phyloP scores from a whole-genome alignment of 2,113 vertebrate genomes.

The Fregetta grallaria region DNA sequence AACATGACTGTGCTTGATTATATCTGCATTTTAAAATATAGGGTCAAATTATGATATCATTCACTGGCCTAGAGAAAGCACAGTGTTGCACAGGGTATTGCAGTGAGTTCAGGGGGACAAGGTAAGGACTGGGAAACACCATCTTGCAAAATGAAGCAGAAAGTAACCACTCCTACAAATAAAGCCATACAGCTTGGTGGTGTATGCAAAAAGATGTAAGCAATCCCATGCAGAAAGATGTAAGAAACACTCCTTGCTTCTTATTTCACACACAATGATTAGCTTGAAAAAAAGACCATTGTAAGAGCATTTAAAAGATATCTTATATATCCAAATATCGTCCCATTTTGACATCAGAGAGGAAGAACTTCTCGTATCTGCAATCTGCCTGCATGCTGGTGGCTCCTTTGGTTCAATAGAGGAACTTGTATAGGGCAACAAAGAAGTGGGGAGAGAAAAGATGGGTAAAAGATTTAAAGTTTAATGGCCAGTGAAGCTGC shows the following conservation, averaged over 20 bases:
- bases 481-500: neutral
- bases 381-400: neutral
- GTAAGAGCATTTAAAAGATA: neutral
- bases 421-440: neutral
- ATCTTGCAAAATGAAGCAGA: neutral
- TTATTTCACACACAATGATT: neutral
- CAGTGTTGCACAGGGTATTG: neutral
- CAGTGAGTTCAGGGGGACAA: neutral
- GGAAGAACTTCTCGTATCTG: neutral
- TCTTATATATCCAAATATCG: neutral
- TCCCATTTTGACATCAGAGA: neutral
- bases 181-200: neutral
- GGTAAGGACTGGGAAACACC: neutral
- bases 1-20: neutral
- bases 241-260: neutral
- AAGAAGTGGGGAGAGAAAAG: neutral
- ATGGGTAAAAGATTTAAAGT: neutral
- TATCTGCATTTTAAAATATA: neutral
- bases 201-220: neutral
- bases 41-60: neutral
- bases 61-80: neutral
- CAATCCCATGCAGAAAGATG: neutral
- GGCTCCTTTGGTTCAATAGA: neutral
- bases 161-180: neutral
- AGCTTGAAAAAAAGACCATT: neutral